A percentile compares a stretch with the other conserved stretches of the same genome.
phyloP scores from a whole-genome alignment of 1,140 invertebrate species.

The Orius insidiosus region DNA sequence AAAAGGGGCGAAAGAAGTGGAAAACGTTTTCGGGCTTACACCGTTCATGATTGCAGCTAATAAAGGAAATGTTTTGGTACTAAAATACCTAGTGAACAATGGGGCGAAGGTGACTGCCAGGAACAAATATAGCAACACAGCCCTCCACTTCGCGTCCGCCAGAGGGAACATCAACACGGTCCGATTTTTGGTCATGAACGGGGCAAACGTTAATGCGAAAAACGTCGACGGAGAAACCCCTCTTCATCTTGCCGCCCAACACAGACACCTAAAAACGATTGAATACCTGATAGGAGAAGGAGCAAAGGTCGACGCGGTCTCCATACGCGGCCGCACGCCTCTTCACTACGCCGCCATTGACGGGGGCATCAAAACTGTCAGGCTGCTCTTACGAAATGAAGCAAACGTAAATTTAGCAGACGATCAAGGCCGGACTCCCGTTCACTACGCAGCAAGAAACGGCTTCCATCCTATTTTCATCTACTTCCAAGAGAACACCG shows the following conservation, averaged over 20 bases:
- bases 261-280: constrained; percentile 17
- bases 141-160: constrained; percentile 27
- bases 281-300: background rate
- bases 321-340: constrained; percentile 33
- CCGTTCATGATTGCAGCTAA: constrained; percentile 18
- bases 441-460: constrained; percentile 49
- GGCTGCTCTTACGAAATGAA: constrained; percentile 45
- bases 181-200: constrained; percentile 11
- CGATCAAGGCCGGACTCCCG: constrained; percentile 51
- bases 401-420: constrained; percentile 52
- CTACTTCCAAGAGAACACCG: background rate
- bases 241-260: constrained; percentile 18
- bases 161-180: constrained; percentile 28
- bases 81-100: constrained; percentile 34
- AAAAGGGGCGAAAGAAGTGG: constrained; percentile 42
- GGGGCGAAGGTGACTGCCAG: constrained; percentile 35
- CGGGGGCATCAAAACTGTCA: constrained; percentile 46
- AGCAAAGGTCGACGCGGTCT: background rate
- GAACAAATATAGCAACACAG: background rate
- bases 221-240: constrained; percentile 14
- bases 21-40: background rate
- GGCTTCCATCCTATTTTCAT: background rate
- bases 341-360: constrained; percentile 59
- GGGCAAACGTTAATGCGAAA: constrained; percentile 14
- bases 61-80: constrained; percentile 9